Evolutionary conservation across 2,113 vertebrate species (phyloP), one percentile per base, ranked within the genome.

Genomic region (Lampris incognitus): DNA sequence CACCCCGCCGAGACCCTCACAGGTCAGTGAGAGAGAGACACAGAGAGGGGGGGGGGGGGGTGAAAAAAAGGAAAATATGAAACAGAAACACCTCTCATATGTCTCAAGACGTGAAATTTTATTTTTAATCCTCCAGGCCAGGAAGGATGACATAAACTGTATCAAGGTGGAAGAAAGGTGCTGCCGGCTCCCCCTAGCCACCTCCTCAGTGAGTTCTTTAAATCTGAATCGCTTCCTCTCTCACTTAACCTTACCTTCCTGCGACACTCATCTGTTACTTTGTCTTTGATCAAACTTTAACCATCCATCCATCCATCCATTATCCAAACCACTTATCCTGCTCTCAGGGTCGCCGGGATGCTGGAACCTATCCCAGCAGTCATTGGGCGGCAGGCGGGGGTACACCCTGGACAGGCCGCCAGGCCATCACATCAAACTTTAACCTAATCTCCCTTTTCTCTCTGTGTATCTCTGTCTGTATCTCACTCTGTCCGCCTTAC

Each of bases 1-100:
- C 72, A 97, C 97, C 0, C 97, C 97, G 9, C 95, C 93, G 58
- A 96, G 97, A 69, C 95, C 96, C 76, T 95, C 95, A 63, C 97
- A 98, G 96, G 97, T 99, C 93, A 79, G 78, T 37, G 6, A 50
- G 42, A 56, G 6, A 59, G 24, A 67, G 24, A 24, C 24, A 24
- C 24, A 24, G 24, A 24, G 24, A 24, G 24, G 24, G 24, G 24
- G 24, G 24, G 24, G 24, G 24, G 24, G 24, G 24, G 24, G 24
- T 24, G 24, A 24, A 24, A 24, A 24, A 24, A 24, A 24, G 24
- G 24, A 24, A 24, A 24, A 24, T 24, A 24, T 24, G 24, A 24
- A 24, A 24, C 24, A 24, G 24, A 24, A 24, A 24, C 24, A 24
- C 24, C 24, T 24, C 24, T 24, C 24, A 24, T 24, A 24, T 24